A percentile compares a stretch with the other conserved stretches of the same genome.
Evolutionary conservation across 2,113 vertebrate genomes (phyloP).

Genomic region (Alethe castanea): DNA sequence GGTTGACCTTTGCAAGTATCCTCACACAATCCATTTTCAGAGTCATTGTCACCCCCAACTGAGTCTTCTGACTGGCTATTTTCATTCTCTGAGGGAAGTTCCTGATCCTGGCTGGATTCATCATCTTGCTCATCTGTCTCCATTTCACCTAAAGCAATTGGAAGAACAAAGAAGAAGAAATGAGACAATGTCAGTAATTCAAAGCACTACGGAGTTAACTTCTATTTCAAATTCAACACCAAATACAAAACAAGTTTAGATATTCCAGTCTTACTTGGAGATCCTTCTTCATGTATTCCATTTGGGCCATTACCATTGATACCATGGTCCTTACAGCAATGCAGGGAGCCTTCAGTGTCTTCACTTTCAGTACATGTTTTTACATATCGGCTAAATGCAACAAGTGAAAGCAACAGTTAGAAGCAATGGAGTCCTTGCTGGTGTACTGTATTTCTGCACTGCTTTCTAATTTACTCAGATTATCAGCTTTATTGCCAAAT

Average conservation of each 20-base stretch:
- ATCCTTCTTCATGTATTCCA: slow-evolving; percentile 92
- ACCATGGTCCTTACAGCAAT: slow-evolving; percentile 84
- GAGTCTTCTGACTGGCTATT: slow-evolving; percentile 98
- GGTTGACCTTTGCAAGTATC: slow-evolving; percentile 85
- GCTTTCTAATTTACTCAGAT: background rate
- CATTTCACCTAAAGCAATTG: slow-evolving; percentile 85
- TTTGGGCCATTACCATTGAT: slow-evolving; percentile 94
- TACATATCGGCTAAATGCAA: slow-evolving; percentile 76
- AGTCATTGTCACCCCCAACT: slow-evolving; percentile 93
- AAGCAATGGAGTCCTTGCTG: background rate
- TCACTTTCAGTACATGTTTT: slow-evolving; percentile 79
- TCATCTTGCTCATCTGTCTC: slow-evolving; percentile 98
- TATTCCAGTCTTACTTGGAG: slow-evolving; percentile 85
- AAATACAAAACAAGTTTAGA: background rate
- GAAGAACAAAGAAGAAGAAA: background rate
- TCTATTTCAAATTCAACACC: background rate
- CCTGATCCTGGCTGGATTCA: slow-evolving; percentile 97
- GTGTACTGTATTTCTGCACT: background rate
- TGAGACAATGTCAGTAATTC: background rate
- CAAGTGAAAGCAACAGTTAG: background rate
- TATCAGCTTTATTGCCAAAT: background rate
- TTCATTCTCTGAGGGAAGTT: slow-evolving; percentile 96
- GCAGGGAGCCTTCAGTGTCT: slow-evolving; percentile 84
- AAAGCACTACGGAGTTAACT: background rate
- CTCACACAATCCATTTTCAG: slow-evolving; percentile 91